Conservation (phyloP, 2,113 vertebrate species). For the Bambusicola thoracicus region DNA sequence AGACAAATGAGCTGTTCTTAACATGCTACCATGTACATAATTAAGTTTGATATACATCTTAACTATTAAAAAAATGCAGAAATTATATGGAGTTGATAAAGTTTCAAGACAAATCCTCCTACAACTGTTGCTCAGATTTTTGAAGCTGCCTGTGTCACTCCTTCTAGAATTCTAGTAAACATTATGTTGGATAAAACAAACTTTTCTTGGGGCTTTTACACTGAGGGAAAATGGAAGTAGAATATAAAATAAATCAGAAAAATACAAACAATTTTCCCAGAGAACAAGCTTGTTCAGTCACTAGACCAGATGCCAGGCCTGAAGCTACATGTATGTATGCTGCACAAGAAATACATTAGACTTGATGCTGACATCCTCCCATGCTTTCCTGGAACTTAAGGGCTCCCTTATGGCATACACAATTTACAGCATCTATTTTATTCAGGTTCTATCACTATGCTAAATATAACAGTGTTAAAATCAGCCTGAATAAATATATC, state of each 20-base stretch:
- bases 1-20: background rate
- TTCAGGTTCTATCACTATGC: background rate
- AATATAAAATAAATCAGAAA: background rate
- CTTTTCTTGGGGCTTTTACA: background rate
- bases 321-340: background rate
- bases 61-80: background rate
- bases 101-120: background rate
- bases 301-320: background rate
- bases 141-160: background rate
- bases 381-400: background rate
- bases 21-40: background rate
- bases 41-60: background rate
- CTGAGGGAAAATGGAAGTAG: background rate
- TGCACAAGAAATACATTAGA: background rate
- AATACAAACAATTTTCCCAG: background rate
- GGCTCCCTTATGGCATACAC: background rate
- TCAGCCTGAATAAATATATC: background rate
- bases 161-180: background rate
- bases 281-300: background rate
- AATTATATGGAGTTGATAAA: background rate
- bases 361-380: background rate
- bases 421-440: background rate
- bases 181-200: background rate
- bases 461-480: background rate
- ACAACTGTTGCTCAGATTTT: background rate